Evolutionary conservation across 2,797 vertebrate species (phyloP).

Genomic region (Chrysocyon brachyurus): DNA sequence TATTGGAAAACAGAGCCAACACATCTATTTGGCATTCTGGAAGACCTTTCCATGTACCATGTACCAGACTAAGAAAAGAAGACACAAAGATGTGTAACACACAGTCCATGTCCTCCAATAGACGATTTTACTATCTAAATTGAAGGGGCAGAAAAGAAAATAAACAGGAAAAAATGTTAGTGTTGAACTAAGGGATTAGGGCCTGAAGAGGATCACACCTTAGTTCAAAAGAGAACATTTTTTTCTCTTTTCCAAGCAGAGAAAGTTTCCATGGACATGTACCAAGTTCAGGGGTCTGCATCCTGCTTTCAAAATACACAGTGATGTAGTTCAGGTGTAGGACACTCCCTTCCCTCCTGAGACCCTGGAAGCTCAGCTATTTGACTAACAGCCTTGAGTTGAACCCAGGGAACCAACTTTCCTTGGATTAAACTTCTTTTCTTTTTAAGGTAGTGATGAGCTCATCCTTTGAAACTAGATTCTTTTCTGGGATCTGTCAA

Average conservation of each 20-base stretch:
- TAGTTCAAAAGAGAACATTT: background rate
- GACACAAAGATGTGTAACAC: background rate
- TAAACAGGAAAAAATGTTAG: background rate
- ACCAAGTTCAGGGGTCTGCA: background rate
- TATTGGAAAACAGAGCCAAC: background rate
- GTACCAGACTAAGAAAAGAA: background rate
- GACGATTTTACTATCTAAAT: background rate
- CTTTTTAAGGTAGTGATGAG: background rate
- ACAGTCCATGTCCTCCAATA: background rate
- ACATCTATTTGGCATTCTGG: background rate
- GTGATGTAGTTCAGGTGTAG: background rate
- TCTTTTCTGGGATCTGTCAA: background rate
- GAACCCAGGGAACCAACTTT: background rate
- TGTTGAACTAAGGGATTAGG: background rate
- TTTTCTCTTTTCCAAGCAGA: constrained; percentile 30
- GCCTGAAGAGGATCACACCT: background rate
- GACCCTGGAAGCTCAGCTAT: background rate
- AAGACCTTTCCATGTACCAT: background rate
- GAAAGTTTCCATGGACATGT: background rate
- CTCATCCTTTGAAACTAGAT: background rate
- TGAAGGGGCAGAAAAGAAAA: background rate
- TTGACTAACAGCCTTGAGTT: background rate
- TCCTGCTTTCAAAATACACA: background rate
- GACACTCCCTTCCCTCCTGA: background rate
- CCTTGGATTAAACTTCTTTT: background rate